A percentile compares a stretch with the other conserved stretches of the same genome.
phyloP scores from a whole-genome alignment of 1,140 invertebrate species.

The Hetaerina americana region DNA sequence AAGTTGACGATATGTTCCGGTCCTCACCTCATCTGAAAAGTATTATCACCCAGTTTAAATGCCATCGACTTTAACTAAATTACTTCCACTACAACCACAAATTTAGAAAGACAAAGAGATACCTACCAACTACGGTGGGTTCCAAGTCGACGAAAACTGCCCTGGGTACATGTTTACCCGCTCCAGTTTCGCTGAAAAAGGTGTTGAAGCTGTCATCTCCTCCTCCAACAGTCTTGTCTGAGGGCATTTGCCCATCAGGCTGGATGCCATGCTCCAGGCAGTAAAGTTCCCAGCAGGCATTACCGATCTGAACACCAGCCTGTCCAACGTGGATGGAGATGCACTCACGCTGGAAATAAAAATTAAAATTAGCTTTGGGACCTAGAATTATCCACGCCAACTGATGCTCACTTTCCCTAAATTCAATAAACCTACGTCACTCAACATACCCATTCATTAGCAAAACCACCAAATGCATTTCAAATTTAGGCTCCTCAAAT shows the following conservation, averaged over 20 bases:
- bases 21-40: constrained; percentile 58
- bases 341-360: constrained; percentile 53
- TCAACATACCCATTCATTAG: too few relatives aligned
- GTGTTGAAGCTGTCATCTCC: constrained; percentile 78
- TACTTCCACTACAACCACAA: not conserved
- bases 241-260: constrained; percentile 65
- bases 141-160: constrained; percentile 80
- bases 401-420: too few relatives aligned
- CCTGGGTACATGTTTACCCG: constrained; percentile 74
- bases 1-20: constrained; percentile 68
- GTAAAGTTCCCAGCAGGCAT: constrained; percentile 76
- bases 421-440: too few relatives aligned
- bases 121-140: constrained; percentile 70
- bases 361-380: too few relatives aligned
- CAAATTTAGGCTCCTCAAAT: too few relatives aligned
- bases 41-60: not conserved
- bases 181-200: constrained; percentile 80
- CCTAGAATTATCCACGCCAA: too few relatives aligned
- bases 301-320: constrained; percentile 81
- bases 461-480: too few relatives aligned
- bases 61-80: not conserved
- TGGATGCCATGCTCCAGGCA: constrained; percentile 84
- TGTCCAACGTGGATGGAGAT: constrained; percentile 80
- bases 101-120: not conserved
- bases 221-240: constrained; percentile 45